These are phyloP conservation scores for Felis catus DNA, from an alignment of 2,113 vertebrate species.

Conservation along the genomic window F.catus_Fca126_mat1.0 CM031419.1:49965001-49965500, in stretches of 20 bases:
- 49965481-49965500: constrained; percentile 38
- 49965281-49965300: constrained; percentile 34
- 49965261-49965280: constrained; percentile 32
- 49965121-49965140: constrained; percentile 76
- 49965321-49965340: constrained; percentile 13
- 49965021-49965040: constrained; percentile 57
- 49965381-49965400: constrained; percentile 28
- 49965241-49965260: constrained; percentile 39
- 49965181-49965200: constrained; percentile 76
- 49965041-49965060: constrained; percentile 64
- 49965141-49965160: constrained; percentile 81
- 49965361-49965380: constrained; percentile 51
- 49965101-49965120: constrained; percentile 70
- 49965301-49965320: constrained; percentile 32
- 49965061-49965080: constrained; percentile 50
- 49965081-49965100: constrained; percentile 57
- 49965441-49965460: constrained; percentile 36
- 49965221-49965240: constrained; percentile 47
- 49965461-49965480: constrained; percentile 37
- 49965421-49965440: constrained; percentile 43
- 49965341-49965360: constrained; percentile 16
- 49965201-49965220: constrained; percentile 63
- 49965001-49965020: constrained; percentile 61
- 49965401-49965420: neutral
- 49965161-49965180: constrained; percentile 80